These are phyloP conservation scores for Silurus aristotelis DNA, from an alignment of 2,797 vertebrate species.

Conservation along the genomic window DNA sequence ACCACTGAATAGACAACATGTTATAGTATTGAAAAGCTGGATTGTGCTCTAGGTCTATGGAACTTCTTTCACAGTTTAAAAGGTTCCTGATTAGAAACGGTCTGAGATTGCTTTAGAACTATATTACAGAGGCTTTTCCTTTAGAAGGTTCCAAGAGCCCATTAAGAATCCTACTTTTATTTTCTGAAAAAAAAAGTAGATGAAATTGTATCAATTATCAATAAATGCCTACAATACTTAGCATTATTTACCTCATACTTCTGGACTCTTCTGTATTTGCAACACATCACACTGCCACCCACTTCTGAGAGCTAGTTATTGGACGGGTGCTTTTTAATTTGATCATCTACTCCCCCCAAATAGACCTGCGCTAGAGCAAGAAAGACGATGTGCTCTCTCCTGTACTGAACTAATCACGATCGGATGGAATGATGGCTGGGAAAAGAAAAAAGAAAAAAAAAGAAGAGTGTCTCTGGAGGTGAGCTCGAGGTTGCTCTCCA, in stretches of 20 bases:
- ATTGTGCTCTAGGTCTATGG: not conserved
- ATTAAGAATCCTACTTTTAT: not conserved
- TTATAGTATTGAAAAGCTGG: not conserved
- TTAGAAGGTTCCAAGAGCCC: not conserved
- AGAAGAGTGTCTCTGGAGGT: constrained; percentile 71
- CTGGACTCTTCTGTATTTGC: constrained; percentile 19
- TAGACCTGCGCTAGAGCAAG: not conserved
- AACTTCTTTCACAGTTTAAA: not conserved
- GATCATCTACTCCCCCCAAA: constrained; percentile 7
- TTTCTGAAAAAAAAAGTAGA: not conserved
- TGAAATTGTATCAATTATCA: not conserved
- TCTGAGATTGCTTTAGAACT: not conserved
- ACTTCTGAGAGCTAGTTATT: constrained; percentile 35
- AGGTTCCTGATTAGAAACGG: not conserved
- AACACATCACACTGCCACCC: constrained; percentile 12
- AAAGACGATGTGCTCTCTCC: constrained; percentile 10
- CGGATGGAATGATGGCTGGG: constrained; percentile 9
- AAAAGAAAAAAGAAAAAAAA: not conserved
- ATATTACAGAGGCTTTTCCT: not conserved
- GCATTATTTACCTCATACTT: not conserved
- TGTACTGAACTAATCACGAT: constrained; percentile 9
- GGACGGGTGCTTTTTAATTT: constrained; percentile 18
- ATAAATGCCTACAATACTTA: not conserved
- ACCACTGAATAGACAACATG: not conserved
- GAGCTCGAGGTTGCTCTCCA: constrained; percentile 77